Percentiles rank a stretch among this genome's conserved stretches.
Conservation (phyloP, 1,140 invertebrate genomes). For the Panagrolaimus sp. region DNA sequence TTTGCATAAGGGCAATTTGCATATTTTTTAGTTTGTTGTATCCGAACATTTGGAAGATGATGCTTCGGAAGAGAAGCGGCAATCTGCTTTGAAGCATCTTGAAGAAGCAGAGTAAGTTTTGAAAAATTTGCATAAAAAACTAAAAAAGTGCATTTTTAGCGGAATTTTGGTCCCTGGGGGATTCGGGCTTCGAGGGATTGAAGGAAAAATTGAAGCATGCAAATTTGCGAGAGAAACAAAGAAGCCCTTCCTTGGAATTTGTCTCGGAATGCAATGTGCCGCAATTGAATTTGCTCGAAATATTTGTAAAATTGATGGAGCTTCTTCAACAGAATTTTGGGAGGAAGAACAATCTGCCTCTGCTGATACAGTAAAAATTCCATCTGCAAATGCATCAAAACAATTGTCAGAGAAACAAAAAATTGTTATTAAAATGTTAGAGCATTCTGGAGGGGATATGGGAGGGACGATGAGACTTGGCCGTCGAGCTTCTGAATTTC, state of each 20-base stretch:
- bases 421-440: conserved; percentile 91
- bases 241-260: conserved; percentile 86
- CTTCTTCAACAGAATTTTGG: conserved; percentile 78
- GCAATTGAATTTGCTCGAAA: conserved; percentile 93
- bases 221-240: conserved; percentile 82
- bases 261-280: conserved; percentile 89
- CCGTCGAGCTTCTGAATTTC: conserved; percentile 78
- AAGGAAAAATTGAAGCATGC: conserved; percentile 89
- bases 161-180: conserved; percentile 94
- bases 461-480: conserved; percentile 97
- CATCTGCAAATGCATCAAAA: neutral
- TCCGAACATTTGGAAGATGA: conserved; percentile 77
- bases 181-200: conserved; percentile 87
- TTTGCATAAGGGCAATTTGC: no score
- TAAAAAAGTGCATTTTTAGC: no score
- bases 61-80: conserved; percentile 66
- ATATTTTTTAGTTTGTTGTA: conserved; percentile 75
- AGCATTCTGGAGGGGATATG: conserved; percentile 78
- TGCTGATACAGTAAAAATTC: neutral
- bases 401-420: neutral
- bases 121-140: no score
- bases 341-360: neutral
- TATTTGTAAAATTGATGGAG: conserved; percentile 71
- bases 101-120: conserved; percentile 71
- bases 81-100: conserved; percentile 85